Evolutionary conservation across 2,113 vertebrate species (phyloP), one percentile per base, ranked within the genome.

Genomic region (Miniopterus natalensis): DNA sequence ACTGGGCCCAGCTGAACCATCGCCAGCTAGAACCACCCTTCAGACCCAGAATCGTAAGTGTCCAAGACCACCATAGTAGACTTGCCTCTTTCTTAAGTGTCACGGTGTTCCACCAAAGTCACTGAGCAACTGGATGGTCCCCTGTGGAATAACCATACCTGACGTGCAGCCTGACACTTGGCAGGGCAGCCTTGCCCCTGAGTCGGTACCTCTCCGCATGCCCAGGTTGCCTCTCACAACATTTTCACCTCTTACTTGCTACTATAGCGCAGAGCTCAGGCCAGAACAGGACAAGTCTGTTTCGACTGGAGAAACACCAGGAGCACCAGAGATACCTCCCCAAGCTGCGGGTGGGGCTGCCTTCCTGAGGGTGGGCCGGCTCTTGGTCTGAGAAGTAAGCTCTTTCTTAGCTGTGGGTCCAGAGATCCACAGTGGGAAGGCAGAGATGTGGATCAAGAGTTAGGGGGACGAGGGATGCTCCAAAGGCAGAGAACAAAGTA

Each of bases 21-120:
- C 98, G 99, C 93, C 99, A 99, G 93, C 96, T 99, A 49, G 99
- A 99, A 96, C 99, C 99, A 0, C 99, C 99, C 0, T 99, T 99
- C 98, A 99, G 99, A 92, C 99, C 99, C 81, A 98, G 99, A 92
- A 99, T 99, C 12, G 99, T 99, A 98, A 70, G 99, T 99, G 91
- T 70, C 45, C 6, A 10, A 73, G 20, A 10, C 40, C 45, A 10
- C 49, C 53, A 5, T 2, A 2, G 11, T 3, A 59, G 70, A 90
- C 66, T 36, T 57, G 65, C 8, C 70, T 88, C n/a, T 88, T 83
- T 83, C 78, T 85, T 31, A 25, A 74, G n/a, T 45, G 45, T 74
- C 49, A 40, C 53, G 40, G 25, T 61, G 68, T 81, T 47, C 36
- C 45, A 49, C 31, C 66, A 13, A 14, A 81, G 59, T 47, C 42